Evolutionary conservation across 2,797 vertebrate genomes (phyloP).

Genomic region (Diplodus sargus): DNA sequence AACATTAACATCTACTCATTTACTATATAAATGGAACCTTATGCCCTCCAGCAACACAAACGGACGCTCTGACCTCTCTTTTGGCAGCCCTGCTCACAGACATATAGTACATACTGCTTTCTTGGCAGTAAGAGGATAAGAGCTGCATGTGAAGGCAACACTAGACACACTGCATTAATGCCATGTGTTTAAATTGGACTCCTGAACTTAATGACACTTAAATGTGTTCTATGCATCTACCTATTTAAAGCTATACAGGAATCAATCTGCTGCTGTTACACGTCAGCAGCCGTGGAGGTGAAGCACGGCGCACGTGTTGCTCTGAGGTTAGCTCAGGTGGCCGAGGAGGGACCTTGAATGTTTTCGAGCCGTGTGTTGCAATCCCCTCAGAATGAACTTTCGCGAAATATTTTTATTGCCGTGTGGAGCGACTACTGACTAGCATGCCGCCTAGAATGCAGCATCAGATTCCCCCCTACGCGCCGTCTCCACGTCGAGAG

Average conservation of each 20-base stretch:
- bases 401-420: constrained; percentile 9
- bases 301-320: too few species aligned
- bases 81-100: background rate
- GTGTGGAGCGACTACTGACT: background rate
- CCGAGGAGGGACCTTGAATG: too few species aligned
- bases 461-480: constrained; percentile 40
- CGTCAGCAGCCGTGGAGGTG: background rate
- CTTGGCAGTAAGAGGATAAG: background rate
- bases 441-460: constrained; percentile 30
- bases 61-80: background rate
- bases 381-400: background rate
- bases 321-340: too few species aligned
- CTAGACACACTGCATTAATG: background rate
- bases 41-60: too few species aligned
- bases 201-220: background rate
- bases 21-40: too few species aligned
- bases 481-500: constrained; percentile 56
- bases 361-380: too few species aligned
- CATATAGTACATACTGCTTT: too few species aligned
- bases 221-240: background rate
- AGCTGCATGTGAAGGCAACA: constrained; percentile 2
- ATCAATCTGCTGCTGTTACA: too few species aligned
- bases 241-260: too few species aligned
- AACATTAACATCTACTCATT: too few species aligned
- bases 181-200: background rate